A percentile compares a stretch with the other conserved stretches of the same genome.
These are phyloP conservation scores for Cryptus armator DNA, from an alignment of 2,888 invertebrate genomes.

Conservation along the genomic window DNA sequence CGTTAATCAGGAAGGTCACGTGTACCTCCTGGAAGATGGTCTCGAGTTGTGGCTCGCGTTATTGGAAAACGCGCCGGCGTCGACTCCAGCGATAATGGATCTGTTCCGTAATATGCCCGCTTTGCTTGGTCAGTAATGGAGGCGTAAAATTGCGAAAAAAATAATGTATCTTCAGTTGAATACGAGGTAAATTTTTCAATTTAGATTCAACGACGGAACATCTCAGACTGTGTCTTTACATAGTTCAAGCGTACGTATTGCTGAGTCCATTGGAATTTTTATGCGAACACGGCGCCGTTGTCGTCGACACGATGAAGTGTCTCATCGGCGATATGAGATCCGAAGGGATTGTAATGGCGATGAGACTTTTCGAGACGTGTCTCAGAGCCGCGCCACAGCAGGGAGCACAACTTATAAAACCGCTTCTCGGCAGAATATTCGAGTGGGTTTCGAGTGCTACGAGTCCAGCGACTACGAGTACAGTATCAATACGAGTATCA, in stretches of 20 bases:
- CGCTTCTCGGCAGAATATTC: conserved; percentile 88
- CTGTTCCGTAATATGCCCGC: conserved; percentile 91
- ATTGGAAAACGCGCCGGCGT: conserved; percentile 90
- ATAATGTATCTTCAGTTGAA: conserved; percentile 1
- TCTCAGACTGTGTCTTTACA: conserved; percentile 91
- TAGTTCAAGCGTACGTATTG: conserved; percentile 93
- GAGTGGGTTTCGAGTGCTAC: conserved; percentile 83
- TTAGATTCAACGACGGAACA: conserved; percentile 94
- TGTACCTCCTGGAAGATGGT: conserved; percentile 97
- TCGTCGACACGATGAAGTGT: conserved; percentile 90
- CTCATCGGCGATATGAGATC: conserved; percentile 92
- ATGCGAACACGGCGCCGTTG: conserved; percentile 89
- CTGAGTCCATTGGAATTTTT: conserved; percentile 93
- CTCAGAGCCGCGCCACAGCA: conserved; percentile 91
- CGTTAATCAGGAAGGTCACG: conserved; percentile 91
- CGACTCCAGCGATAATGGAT: conserved; percentile 88
- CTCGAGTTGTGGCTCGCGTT: conserved; percentile 95
- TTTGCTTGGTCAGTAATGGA: conserved; percentile 88
- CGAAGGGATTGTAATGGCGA: conserved; percentile 90
- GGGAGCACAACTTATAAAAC: conserved; percentile 90
- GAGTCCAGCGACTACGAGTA: not conserved
- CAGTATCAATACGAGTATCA: not conserved
- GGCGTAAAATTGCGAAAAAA: conserved; percentile 10
- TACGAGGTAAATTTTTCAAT: conserved; percentile 58
- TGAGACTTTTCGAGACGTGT: conserved; percentile 92